These are phyloP conservation scores for Sternarchorhynchus goeldii DNA, from an alignment of 2,797 vertebrate species.

Conservation along the genomic window DNA sequence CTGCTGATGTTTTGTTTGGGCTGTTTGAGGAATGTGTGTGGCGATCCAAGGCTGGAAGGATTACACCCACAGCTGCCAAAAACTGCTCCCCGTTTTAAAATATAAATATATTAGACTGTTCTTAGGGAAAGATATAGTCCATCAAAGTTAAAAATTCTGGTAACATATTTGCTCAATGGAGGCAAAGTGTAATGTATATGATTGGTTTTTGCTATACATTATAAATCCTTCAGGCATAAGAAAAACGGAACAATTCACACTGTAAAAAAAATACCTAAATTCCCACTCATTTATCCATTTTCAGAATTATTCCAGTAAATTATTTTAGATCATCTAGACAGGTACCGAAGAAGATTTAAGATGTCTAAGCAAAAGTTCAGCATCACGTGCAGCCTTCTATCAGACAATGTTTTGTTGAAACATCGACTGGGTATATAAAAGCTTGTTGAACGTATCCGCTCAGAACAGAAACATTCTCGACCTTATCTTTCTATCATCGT, in stretches of 20 bases:
- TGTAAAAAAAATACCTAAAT: background rate
- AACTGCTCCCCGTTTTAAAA: constrained; percentile 11
- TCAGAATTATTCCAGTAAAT: background rate
- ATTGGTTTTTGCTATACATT: background rate
- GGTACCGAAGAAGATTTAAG: too few species aligned
- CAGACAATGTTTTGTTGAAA: too few species aligned
- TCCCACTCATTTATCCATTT: background rate
- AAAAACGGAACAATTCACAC: background rate
- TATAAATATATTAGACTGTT: background rate
- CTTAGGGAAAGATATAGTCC: too few species aligned
- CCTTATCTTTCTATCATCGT: background rate
- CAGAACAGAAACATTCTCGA: background rate
- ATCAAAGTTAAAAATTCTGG: background rate
- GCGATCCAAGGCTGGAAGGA: constrained; percentile 36
- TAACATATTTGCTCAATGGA: background rate
- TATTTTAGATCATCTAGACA: too few species aligned
- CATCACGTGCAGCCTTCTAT: too few species aligned
- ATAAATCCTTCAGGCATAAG: background rate
- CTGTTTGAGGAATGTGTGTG: constrained; percentile 33
- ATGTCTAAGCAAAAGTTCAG: too few species aligned
- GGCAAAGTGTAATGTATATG: background rate
- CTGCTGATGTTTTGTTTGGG: constrained; percentile 40
- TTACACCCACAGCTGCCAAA: constrained; percentile 36
- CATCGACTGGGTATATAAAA: too few species aligned
- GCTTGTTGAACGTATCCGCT: too few species aligned